Conservation (phyloP, 1,140 invertebrate species). For the Drosophila neocordata region DNA sequence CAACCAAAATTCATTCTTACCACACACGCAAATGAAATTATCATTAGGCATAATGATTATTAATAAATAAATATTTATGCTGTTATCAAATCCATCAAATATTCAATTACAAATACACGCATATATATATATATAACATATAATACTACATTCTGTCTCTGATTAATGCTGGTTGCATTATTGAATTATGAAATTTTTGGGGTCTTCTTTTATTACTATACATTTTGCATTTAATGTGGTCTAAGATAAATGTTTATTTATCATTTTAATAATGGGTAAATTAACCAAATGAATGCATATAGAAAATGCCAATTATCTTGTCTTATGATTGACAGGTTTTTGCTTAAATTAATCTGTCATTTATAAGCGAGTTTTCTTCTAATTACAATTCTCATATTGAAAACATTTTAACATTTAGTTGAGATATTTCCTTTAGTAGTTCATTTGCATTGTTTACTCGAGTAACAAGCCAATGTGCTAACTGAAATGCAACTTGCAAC, state of each 20-base stretch:
- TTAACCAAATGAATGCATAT: slow-evolving; percentile 34
- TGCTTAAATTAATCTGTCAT: neutral
- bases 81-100: slow-evolving; percentile 38
- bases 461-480: neutral
- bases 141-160: neutral
- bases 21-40: slow-evolving; percentile 32
- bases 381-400: neutral
- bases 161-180: slow-evolving; percentile 17
- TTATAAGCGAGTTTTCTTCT: neutral
- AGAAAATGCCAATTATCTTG: slow-evolving; percentile 21
- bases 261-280: slow-evolving; percentile 46
- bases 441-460: neutral
- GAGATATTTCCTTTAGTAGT: neutral
- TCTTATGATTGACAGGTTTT: neutral
- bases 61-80: slow-evolving; percentile 56
- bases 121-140: slow-evolving; percentile 20
- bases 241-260: slow-evolving; percentile 43
- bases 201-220: slow-evolving; percentile 46
- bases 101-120: slow-evolving; percentile 29
- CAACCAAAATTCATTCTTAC: slow-evolving; percentile 32
- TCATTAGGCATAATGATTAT: slow-evolving; percentile 61
- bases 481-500: slow-evolving; percentile 1
- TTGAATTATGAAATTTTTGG: neutral
- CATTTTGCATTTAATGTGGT: slow-evolving; percentile 29
- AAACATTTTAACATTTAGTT: neutral